Base-by-base conservation (phyloP, 2,113 vertebrate species). In the Papio anubis region DNA sequence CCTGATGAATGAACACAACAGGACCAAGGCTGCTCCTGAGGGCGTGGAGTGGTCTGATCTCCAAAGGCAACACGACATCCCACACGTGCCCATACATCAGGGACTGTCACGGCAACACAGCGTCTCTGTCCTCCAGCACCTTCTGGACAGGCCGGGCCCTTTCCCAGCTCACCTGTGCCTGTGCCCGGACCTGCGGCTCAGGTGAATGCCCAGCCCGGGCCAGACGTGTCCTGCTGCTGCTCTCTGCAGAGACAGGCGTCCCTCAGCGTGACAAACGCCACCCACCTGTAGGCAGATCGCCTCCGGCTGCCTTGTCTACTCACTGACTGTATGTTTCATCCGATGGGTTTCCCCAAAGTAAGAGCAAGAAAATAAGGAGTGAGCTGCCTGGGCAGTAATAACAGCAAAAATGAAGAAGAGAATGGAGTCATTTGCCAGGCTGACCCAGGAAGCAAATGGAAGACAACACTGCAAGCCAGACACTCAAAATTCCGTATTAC, bases 81-180 rank as follows among this genome's bases (percentile, higher is more conserved):
- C 7, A 50, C 6, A 25, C 14, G 25, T 3, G 1, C 4, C 12
- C 7, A n/a, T 11, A 20, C 14, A 32, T 5, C 3, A 5, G 76
- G 27, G 13, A 27, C 45, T 32, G 20, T 38, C 55, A 57, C 2
- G 66, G 45, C 9, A 61, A 30, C 1, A 1, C n/a, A 38, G 30
- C 20, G 43, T 38, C 70, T 61, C 35, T 20, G 25, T 1, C 32
- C 35, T 17, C 38, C 17, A 27, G 52, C 10, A 68, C 66, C 43
- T 25, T 80, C 76, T 52, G 8, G 35, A 35, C 21, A 92, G 30
- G 70, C 45, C 17, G 45, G 48, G 10, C 7, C 16, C 45, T 40
- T 73, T 17, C 57, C 48, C 43, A 70, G 43, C 59, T 66, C 27
- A 50, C 30, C 3, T 70, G 32, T 32, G 52, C 35, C 23, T 55